Evolutionary conservation across 2,113 vertebrate genomes (phyloP), one percentile per base, ranked within the genome.

Genomic region (Cololabis saira): DNA sequence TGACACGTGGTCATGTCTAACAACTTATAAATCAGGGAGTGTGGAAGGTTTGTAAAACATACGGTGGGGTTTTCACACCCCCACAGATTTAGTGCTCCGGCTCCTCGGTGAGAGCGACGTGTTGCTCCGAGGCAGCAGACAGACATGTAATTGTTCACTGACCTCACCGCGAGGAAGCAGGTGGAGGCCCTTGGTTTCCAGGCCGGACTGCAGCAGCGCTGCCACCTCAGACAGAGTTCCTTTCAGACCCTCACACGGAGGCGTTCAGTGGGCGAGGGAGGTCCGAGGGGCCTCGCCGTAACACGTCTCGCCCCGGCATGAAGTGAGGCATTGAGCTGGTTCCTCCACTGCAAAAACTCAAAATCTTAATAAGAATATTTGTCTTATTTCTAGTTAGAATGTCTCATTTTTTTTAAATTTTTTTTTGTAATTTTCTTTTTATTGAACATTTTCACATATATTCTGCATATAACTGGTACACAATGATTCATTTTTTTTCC

Each of bases 261-360:
- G 37, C 5, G 47, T 49, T 53, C 13, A 42, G 45, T 3, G 61
- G 45, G 37, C n/a, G 52, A 48, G 52, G 58, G 51, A 21, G 65
- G 16, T 18, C 5, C 15, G 27, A 30, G 41, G 45, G 40, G 33
- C 22, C 9, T 47, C 33, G 33, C 5, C 33, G 6, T 1, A 37
- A 37, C 5, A 43, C 41, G 30, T 37, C 59, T 65, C 40, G 5
- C 22, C 24, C 22, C 52, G 54, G 58, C 42, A 73, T 84, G 72
- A 89, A 89, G 71, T 48, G 40, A 76, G 37, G 50, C 81, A 76
- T 87, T 88, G 82, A 90, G 75, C 61, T 19, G 1, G 17, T 59
- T 74, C 53, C 56, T 52, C 66, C 67, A n/a, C n/a, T n/a, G n/a
- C n/a, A n/a, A n/a, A n/a, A n/a, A n/a, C n/a, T n/a, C n/a, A n/a